Conservation (phyloP, 2,888 invertebrate genomes). For the Agriopis marginaria region DNA sequence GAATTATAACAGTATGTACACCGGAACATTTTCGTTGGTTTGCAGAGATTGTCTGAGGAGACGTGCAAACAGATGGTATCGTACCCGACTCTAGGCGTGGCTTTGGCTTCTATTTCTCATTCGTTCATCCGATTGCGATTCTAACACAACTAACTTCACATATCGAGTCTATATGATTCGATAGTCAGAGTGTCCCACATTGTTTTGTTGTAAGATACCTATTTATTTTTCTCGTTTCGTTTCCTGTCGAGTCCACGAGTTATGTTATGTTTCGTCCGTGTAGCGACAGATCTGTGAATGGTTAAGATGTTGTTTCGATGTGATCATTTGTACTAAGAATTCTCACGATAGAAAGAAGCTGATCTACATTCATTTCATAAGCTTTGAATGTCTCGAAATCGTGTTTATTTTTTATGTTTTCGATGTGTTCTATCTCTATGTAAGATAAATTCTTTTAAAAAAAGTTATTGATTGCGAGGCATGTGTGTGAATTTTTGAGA, state of each 20-base stretch:
- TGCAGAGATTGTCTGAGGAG: constrained; percentile 94
- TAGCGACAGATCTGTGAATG: constrained; percentile 76
- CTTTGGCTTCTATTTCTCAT: constrained; percentile 84
- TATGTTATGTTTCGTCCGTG: constrained; percentile 81
- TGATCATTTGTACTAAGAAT: constrained; percentile 65
- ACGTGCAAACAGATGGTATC: constrained; percentile 93
- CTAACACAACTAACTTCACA: constrained; percentile 82
- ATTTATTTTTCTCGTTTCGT: constrained; percentile 52
- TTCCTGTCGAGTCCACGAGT: constrained; percentile 66
- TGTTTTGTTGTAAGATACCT: constrained; percentile 63
- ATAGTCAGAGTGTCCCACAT: constrained; percentile 56
- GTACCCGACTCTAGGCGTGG: constrained; percentile 84
- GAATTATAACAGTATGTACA: constrained; percentile 59
- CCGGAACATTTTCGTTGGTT: constrained; percentile 86
- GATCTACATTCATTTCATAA: constrained; percentile 67
- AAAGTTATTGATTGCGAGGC: constrained; percentile 58
- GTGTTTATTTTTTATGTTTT: constrained; percentile 59
- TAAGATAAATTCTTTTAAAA: constrained; percentile 58
- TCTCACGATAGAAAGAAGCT: constrained; percentile 48
- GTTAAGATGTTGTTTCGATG: constrained; percentile 74
- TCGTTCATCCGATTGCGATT: constrained; percentile 79
- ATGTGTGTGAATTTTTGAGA: constrained; percentile 65
- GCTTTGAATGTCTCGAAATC: constrained; percentile 81
- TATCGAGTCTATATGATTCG: constrained; percentile 71
- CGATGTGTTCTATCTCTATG: constrained; percentile 61